Base-by-base conservation (phyloP, 2,113 vertebrate species). In the Rhipidura dahli region DNA sequence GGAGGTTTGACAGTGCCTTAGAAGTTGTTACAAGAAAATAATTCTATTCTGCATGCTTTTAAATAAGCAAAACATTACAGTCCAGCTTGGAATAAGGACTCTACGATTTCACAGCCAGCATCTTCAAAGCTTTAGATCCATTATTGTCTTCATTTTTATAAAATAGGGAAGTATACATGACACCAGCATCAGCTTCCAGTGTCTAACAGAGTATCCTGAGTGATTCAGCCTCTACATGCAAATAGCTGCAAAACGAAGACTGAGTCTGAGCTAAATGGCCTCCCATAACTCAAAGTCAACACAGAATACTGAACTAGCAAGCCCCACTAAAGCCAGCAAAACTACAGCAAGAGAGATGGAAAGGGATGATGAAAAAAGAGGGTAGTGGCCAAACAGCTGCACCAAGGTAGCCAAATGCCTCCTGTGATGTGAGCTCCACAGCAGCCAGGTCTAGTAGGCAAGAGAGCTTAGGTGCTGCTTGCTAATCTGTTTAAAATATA, bases 361-460 rank as follows among this genome's bases (percentile, higher is more conserved):
- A 16, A 75, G 19, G 10, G 7, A n/a, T 5, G 8, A 40, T 42
- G 14, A 37, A 28, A n/a, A 20, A 33, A 47, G 2, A 76, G 2
- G 6, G 11, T 6, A 57, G 51, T 13, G 21, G 37, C 24, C 26
- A 39, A 80, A 66, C 19, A 45, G 26, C 6, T 71, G 42, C 51
- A 42, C 71, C 40, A 40, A 57, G 20, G 30, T 12, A 75, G 42
- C 14, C 42, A 65, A 79, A 68, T 5, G 4, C 21, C 21, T 93
- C 60, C 35, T 3, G 6, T 2, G 3, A 60, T 2, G 14, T 37
- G 66, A 26, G 0, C n/a, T 22, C 27, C 35, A 39, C 57, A 76
- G 35, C n/a, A 50, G 19, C 15, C 68, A 80, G 11, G 9, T 20
- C n/a, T 44, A 69, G 30, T 0, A 69, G 37, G 12, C 0, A 1